Percentiles rank a stretch among this genome's conserved stretches.
Conservation (phyloP, 2,797 vertebrate species). For the Sebastes variabilis region DNA sequence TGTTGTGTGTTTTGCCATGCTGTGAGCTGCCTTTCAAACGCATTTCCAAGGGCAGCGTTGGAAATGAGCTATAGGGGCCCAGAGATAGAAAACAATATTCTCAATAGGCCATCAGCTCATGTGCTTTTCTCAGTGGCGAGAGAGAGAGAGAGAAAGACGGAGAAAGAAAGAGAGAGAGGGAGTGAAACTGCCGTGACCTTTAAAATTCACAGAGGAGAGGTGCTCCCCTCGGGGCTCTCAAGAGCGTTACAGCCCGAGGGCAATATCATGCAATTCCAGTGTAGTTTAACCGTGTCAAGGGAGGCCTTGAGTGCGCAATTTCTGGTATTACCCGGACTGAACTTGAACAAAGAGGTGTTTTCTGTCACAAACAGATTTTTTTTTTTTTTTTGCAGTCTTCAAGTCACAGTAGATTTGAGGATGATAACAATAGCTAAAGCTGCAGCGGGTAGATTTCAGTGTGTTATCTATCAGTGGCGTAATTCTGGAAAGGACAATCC, state of each 20-base stretch:
- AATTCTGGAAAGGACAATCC: background rate
- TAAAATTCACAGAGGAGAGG: conserved; percentile 74
- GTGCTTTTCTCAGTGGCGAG: conserved; percentile 63
- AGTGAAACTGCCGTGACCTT: conserved; percentile 75
- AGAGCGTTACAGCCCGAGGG: conserved; percentile 53
- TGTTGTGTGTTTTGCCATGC: conserved; percentile 76
- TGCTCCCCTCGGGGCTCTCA: conserved; percentile 52
- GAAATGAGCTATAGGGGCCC: conserved; percentile 68
- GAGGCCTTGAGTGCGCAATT: conserved; percentile 45
- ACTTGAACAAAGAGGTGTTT: conserved; percentile 40
- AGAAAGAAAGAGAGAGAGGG: conserved; percentile 24
- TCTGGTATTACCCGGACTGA: conserved; percentile 36
- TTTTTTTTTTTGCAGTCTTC: background rate
- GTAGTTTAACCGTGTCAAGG: conserved; percentile 62
- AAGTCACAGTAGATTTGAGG: background rate
- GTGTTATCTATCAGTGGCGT: background rate
- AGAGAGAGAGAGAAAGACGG: conserved; percentile 36
- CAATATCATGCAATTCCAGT: conserved; percentile 55
- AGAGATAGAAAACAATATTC: conserved; percentile 75
- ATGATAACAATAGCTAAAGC: background rate
- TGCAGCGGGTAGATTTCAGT: background rate
- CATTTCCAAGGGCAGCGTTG: conserved; percentile 73
- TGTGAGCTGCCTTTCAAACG: conserved; percentile 71
- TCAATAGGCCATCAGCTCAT: conserved; percentile 73
- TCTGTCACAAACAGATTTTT: conserved; percentile 30